Conservation (phyloP, 37 sponge, comb jelly and placozoan genomes). For the Oscarella lobularis region DNA sequence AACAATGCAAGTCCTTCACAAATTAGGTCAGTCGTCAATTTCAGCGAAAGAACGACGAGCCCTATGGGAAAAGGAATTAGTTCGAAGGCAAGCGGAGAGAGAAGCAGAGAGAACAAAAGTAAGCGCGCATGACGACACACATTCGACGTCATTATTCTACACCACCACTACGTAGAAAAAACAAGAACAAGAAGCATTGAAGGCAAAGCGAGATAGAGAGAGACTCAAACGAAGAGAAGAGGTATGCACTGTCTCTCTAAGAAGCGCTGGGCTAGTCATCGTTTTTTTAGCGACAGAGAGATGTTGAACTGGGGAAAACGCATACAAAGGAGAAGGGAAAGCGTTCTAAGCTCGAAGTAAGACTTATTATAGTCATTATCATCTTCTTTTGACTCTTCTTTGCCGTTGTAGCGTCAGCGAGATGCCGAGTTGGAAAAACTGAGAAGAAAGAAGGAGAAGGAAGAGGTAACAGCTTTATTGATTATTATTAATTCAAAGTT, state of each 20-base stretch:
- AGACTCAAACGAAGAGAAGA: background rate
- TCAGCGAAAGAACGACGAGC: background rate
- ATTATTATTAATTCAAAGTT: background rate
- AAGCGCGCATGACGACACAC: background rate
- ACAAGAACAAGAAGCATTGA: background rate
- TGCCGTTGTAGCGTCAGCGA: slow-evolving; percentile 1
- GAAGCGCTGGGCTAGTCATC: background rate
- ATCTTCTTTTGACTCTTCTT: too few species aligned
- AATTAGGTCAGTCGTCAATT: background rate
- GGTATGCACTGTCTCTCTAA: background rate
- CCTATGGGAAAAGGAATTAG: background rate
- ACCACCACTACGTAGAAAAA: background rate
- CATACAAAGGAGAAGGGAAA: slow-evolving; percentile 10
- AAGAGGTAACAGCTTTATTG: background rate
- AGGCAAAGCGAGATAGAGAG: background rate
- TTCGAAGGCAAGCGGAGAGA: background rate
- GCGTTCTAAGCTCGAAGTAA: too few species aligned
- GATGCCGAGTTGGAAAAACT: slow-evolving; percentile 11
- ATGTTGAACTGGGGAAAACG: slow-evolving; percentile 4
- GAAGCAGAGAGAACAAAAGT: background rate
- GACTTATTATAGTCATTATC: too few species aligned
- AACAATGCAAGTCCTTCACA: background rate
- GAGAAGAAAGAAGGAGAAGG: slow-evolving; percentile 5
- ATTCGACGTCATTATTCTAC: background rate
- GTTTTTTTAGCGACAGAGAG: slow-evolving; percentile 8